Conservation (phyloP, 2,888 invertebrate genomes). For the Lycaena phlaeas region DNA sequence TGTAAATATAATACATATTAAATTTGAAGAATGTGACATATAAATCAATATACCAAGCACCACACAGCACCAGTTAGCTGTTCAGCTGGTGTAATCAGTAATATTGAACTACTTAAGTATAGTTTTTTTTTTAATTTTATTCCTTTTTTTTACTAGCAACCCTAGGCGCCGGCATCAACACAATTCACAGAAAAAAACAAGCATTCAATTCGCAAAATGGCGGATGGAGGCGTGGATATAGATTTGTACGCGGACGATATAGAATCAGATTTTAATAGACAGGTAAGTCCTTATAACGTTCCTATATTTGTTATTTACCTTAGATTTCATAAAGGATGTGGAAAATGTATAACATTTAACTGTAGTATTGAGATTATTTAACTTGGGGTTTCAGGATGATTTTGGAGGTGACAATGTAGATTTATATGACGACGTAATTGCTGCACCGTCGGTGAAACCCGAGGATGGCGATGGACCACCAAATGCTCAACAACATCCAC, state of each 20-base stretch:
- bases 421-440: constrained; percentile 95
- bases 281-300: constrained; percentile 31
- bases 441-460: constrained; percentile 78
- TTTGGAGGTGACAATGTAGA: constrained; percentile 92
- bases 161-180: no score
- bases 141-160: no score
- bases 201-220: constrained; percentile 78
- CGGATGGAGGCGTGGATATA: constrained; percentile 95
- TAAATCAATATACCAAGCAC: no score
- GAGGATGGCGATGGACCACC: constrained; percentile 73
- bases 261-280: constrained; percentile 88
- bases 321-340: background rate
- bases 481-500: constrained; percentile 69
- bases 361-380: constrained; percentile 1
- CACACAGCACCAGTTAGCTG: no score
- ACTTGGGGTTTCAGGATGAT: constrained; percentile 75
- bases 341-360: no score
- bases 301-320: background rate
- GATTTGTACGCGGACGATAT: constrained; percentile 98
- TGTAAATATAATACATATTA: no score
- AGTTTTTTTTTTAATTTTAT: no score
- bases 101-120: no score
- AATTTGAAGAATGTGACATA: no score
- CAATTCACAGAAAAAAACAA: no score
- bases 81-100: no score